A percentile compares a stretch with the other conserved stretches of the same genome.
These are phyloP conservation scores for Leucoma salicis DNA, from an alignment of 2,888 invertebrate genomes.

Conservation along the genomic window DNA sequence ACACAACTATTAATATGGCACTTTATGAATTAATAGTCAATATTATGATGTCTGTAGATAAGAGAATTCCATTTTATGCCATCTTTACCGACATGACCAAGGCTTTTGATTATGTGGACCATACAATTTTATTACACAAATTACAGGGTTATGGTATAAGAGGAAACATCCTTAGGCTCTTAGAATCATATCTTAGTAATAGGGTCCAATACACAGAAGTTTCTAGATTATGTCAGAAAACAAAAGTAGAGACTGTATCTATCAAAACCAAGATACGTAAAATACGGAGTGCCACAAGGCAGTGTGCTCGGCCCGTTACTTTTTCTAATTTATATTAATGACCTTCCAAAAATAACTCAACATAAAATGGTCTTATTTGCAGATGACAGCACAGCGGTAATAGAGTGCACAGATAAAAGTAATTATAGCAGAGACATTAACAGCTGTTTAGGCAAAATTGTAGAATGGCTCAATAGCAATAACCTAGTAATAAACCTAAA, in stretches of 20 bases:
- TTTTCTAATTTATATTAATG: too few relatives aligned
- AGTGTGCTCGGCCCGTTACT: too few relatives aligned
- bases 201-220: not conserved
- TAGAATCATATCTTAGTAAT: not conserved
- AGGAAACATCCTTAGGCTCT: not conserved
- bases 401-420: too few relatives aligned
- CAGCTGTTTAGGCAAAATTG: too few relatives aligned
- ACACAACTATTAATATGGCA: constrained; percentile 1
- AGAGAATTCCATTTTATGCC: not conserved
- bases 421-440: too few relatives aligned
- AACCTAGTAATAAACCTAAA: too few relatives aligned
- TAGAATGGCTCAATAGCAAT: too few relatives aligned
- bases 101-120: not conserved
- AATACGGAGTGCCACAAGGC: too few relatives aligned
- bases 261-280: not conserved
- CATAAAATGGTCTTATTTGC: too few relatives aligned
- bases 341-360: too few relatives aligned
- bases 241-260: not conserved
- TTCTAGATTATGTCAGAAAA: not conserved
- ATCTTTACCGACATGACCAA: not conserved
- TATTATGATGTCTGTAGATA: constrained; percentile 1
- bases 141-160: not conserved
- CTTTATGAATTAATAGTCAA: not conserved
- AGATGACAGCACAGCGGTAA: too few relatives aligned
- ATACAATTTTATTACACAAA: not conserved